Percentiles rank a stretch among this genome's conserved stretches.
Evolutionary conservation across 2,113 vertebrate genomes (phyloP).

Genomic region (Neogale vison): DNA sequence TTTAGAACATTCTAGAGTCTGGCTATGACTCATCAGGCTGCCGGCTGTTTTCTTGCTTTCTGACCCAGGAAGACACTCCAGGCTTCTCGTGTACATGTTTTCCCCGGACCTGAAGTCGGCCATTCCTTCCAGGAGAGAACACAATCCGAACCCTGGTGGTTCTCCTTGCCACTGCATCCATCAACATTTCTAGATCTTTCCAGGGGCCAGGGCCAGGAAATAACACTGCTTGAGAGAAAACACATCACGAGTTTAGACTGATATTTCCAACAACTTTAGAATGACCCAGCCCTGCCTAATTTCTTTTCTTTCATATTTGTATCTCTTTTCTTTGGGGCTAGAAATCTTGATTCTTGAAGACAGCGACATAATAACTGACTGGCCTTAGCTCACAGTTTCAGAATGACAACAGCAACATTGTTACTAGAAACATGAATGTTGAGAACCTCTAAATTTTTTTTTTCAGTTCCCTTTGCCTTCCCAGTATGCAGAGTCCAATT

Average conservation of each 20-base stretch:
- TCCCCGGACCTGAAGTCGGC: background rate
- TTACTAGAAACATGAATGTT: background rate
- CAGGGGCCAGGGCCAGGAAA: background rate
- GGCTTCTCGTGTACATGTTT: background rate
- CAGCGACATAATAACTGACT: background rate
- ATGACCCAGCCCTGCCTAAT: fast-evolving
- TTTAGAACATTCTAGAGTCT: background rate
- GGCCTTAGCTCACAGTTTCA: background rate
- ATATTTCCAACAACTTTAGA: background rate
- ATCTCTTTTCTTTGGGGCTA: background rate
- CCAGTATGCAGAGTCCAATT: background rate
- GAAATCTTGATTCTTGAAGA: background rate
- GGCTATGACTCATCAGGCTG: background rate
- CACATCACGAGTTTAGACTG: background rate
- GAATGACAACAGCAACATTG: background rate
- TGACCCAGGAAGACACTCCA: fast-evolving
- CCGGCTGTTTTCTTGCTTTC: background rate
- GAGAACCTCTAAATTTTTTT: background rate
- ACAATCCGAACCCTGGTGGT: fast-evolving
- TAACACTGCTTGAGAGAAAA: background rate
- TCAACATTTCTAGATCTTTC: fast-evolving
- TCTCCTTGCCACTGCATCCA: fast-evolving
- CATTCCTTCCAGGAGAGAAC: background rate
- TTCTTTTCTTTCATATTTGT: background rate
- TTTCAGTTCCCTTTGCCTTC: background rate